Base-by-base conservation (phyloP, 2,797 vertebrate species). In the Calcarius lapponicus region DNA sequence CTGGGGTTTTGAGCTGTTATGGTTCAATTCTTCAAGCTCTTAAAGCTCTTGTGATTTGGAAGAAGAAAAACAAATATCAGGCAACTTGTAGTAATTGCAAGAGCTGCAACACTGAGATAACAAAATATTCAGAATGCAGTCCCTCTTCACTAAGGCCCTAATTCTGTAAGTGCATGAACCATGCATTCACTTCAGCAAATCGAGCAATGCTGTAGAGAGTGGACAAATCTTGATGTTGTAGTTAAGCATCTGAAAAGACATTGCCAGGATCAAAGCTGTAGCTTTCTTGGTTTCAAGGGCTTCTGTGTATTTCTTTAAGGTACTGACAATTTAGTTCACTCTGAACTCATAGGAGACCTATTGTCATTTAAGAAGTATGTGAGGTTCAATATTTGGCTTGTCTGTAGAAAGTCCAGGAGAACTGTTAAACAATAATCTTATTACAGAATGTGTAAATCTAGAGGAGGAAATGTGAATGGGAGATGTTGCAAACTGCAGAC, bases 91-190 rank as follows among this genome's bases (percentile, higher is more conserved):
- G 92, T 95, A 95, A 96, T 95, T 96, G 90, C 91, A 90, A 86
- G 95, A 94, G 90, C 95, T 97, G 96, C 95, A 92, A 51, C 38
- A 28, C 56, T 43, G 95, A 92, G 94, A 96, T 96, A 95, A 96
- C 89, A 91, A 76, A 90, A 81, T 86, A 84, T 9, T 95, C 70
- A n/a, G 66, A 86, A 79, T 88, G 76, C 51, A 56, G 56, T 94
- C 93, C 58, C 75, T 88, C 54, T 90, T 93, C 73, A 32, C 62
- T 91, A 91, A 32, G 42, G 28, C 62, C 2, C 5, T 73, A 83
- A 70, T 75, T 92, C 62, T 86, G 42, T 53, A 76, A 79, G 38
- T 76, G 47, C 34, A 16, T 21, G 78, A 71, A 51, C 50, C 9
- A 7, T 45, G 21, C 53, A 36, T 80, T 93, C 53, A 34, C 31